Percentiles rank a stretch among this genome's conserved stretches.
phyloP scores from a whole-genome alignment of 2,113 vertebrate genomes.

The Patagioenas fasciata region DNA sequence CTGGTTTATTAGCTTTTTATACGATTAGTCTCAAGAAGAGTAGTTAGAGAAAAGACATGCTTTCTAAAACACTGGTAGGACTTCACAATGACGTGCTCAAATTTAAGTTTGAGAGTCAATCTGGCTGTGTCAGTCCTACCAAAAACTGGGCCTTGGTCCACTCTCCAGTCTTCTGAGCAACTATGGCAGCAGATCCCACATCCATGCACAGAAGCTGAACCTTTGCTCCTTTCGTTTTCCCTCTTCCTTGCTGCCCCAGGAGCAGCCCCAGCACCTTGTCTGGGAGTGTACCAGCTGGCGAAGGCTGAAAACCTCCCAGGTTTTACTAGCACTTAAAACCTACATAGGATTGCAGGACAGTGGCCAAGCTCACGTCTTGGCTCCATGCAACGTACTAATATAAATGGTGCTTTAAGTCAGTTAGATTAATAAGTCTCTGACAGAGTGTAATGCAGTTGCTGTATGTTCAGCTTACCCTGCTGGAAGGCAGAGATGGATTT shows the following conservation, averaged over 20 bases:
- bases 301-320: not conserved
- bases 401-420: not conserved
- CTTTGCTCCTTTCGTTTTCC: not conserved
- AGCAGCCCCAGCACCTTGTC: not conserved
- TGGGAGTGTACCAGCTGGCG: not conserved
- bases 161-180: not conserved
- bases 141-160: not conserved
- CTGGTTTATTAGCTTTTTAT: not conserved
- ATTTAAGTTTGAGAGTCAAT: not conserved
- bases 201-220: rapidly evolving
- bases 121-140: not conserved
- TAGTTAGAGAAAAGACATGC: not conserved
- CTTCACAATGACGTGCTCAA: not conserved
- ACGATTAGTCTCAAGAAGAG: not conserved
- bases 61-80: not conserved
- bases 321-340: not conserved
- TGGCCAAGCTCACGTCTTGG: not conserved
- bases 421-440: not conserved
- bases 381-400: too few species aligned
- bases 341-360: not conserved
- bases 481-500: not conserved
- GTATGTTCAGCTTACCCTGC: not conserved
- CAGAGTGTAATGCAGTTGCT: not conserved
- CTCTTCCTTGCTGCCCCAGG: not conserved
- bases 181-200: not conserved